These are phyloP conservation scores for Sparidentex hasta DNA, from an alignment of 2,797 vertebrate species.

Conservation along the genomic window DNA sequence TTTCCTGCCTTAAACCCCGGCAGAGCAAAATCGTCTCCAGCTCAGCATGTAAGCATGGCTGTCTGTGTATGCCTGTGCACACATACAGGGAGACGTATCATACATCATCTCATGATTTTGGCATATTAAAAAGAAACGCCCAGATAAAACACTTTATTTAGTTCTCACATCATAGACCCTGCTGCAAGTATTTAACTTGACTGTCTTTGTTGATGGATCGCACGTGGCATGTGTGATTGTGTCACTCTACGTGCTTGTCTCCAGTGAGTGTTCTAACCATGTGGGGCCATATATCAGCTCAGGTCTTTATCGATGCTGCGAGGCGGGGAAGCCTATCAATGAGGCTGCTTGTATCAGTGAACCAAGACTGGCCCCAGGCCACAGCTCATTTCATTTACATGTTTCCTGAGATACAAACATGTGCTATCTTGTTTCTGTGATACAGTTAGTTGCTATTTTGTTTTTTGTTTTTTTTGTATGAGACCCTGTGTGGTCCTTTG, in stretches of 20 bases:
- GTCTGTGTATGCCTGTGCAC: constrained; percentile 10
- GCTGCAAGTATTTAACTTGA: constrained; percentile 53
- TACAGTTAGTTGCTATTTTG: too few species aligned
- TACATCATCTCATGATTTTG: constrained; percentile 76
- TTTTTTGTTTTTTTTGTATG: too few species aligned
- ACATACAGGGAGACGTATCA: constrained; percentile 64
- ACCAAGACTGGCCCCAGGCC: constrained; percentile 70
- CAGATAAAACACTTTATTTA: constrained; percentile 55
- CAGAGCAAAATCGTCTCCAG: constrained; percentile 58
- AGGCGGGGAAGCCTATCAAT: constrained; percentile 71
- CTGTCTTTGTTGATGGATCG: constrained; percentile 46
- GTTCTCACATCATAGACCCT: constrained; percentile 37
- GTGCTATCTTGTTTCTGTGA: too few species aligned
- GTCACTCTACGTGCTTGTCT: constrained; percentile 19
- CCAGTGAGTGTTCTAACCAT: constrained; percentile 51
- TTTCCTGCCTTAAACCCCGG: constrained; percentile 48
- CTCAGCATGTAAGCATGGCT: neutral
- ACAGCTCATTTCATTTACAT: constrained; percentile 21
- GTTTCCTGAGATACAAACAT: too few species aligned
- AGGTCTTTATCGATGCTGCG: constrained; percentile 61
- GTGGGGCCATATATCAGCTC: constrained; percentile 63
- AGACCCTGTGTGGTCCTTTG: too few species aligned
- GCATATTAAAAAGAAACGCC: constrained; percentile 78
- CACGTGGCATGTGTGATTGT: constrained; percentile 35
- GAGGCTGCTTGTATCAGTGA: constrained; percentile 76